phyloP scores from a whole-genome alignment of 1,140 invertebrate genomes.

The Cylas formicarius region DNA sequence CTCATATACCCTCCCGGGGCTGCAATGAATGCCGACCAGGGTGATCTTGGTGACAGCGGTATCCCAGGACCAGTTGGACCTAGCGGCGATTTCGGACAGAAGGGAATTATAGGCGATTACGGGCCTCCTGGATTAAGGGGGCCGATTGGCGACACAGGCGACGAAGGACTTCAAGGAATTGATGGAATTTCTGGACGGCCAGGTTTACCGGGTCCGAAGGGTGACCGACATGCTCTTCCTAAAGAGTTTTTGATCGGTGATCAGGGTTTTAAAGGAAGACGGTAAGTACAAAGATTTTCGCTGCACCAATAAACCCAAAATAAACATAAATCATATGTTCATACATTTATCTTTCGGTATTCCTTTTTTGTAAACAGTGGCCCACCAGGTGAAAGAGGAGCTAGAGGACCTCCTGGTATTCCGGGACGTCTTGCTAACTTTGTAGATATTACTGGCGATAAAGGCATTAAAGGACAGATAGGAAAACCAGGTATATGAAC shows the following conservation, averaged over 20 bases:
- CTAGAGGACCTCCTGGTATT: conserved; percentile 28
- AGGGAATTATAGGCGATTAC: conserved; percentile 53
- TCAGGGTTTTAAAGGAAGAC: conserved; percentile 35
- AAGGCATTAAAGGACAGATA: conserved; percentile 29
- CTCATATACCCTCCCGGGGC: not conserved
- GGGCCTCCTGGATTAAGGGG: conserved; percentile 29
- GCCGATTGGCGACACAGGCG: conserved; percentile 40
- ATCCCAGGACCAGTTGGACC: conserved; percentile 52
- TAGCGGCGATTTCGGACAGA: conserved; percentile 43
- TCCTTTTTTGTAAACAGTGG: conserved; percentile 30
- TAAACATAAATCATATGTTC: not conserved
- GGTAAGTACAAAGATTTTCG: conserved; percentile 29
- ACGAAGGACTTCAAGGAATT: conserved; percentile 44
- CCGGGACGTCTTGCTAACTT: conserved; percentile 25
- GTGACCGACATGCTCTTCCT: conserved; percentile 43
- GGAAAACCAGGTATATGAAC: conserved; percentile 33
- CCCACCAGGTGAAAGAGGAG: conserved; percentile 36
- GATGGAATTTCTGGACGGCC: conserved; percentile 47
- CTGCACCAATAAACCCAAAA: conserved; percentile 1
- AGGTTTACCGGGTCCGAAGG: conserved; percentile 52
- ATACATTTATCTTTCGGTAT: conserved; percentile 1
- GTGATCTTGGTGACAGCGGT: conserved; percentile 43
- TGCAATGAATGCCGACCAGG: conserved; percentile 24
- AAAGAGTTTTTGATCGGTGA: conserved; percentile 45
- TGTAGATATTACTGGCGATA: conserved; percentile 26